phyloP scores from a whole-genome alignment of 2,888 invertebrate genomes.

The Theristus sp. region DNA sequence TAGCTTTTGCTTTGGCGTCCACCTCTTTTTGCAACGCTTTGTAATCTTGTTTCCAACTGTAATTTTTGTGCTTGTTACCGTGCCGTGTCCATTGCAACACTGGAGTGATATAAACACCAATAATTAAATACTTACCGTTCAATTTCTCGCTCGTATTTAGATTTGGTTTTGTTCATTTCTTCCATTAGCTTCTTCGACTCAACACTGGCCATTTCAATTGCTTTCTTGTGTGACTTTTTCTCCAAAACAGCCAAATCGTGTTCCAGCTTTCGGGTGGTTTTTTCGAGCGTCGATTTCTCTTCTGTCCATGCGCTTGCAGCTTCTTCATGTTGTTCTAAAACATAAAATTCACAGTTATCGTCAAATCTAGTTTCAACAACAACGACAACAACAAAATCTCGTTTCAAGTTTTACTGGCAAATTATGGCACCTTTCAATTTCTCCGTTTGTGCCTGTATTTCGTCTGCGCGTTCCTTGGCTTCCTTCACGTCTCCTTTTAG shows the following conservation, averaged over 20 bases:
- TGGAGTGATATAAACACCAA: too few relatives aligned
- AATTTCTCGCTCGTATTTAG: not conserved
- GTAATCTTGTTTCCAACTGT: not conserved
- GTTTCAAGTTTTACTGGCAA: too few relatives aligned
- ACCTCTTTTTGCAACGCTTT: slow-evolving; percentile 1
- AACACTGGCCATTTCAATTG: slow-evolving; percentile 8
- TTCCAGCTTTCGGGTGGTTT: not conserved
- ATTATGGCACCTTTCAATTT: not conserved
- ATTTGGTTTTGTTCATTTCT: slow-evolving; percentile 8
- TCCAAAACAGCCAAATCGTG: slow-evolving; percentile 3
- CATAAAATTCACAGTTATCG: too few relatives aligned
- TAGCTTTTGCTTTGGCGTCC: not conserved
- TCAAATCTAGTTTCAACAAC: too few relatives aligned
- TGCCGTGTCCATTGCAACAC: too few relatives aligned
- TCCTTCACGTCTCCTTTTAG: slow-evolving; percentile 19
- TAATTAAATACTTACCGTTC: too few relatives aligned
- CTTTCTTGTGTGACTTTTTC: slow-evolving; percentile 1
- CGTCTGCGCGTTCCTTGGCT: slow-evolving; percentile 21
- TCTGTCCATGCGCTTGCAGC: not conserved
- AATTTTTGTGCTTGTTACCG: too few relatives aligned
- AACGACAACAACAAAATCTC: too few relatives aligned
- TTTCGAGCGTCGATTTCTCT: not conserved
- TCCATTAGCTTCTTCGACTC: slow-evolving; percentile 11
- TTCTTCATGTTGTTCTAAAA: not conserved
- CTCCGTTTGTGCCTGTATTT: slow-evolving; percentile 14